Evolutionary conservation across 2,888 invertebrate species (phyloP).

Genomic region (Melolontha melolontha): DNA sequence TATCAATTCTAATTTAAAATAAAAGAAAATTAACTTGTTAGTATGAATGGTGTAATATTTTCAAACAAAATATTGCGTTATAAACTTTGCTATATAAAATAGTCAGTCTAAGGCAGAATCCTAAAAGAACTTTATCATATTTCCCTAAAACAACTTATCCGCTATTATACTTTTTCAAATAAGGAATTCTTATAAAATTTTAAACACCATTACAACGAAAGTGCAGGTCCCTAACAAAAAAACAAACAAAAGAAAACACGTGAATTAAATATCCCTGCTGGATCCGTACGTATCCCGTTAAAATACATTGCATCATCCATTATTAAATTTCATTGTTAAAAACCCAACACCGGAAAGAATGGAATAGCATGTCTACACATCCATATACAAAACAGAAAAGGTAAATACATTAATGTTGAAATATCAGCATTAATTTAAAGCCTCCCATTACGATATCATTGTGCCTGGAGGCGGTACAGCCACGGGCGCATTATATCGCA

Average conservation of each 20-base stretch:
- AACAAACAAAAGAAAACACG: constrained; percentile 1
- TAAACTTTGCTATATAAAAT: too few relatives aligned
- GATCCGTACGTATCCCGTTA: constrained; percentile 6
- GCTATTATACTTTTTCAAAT: too few relatives aligned
- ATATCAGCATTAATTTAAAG: constrained; percentile 17
- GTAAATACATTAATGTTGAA: constrained; percentile 1
- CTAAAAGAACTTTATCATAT: too few relatives aligned
- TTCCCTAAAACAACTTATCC: too few relatives aligned
- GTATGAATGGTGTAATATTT: too few relatives aligned
- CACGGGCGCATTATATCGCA: neutral
- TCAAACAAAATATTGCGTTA: too few relatives aligned
- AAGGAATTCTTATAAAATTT: too few relatives aligned
- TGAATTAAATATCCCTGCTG: constrained; percentile 10
- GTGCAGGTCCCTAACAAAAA: neutral
- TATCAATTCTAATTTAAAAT: too few relatives aligned
- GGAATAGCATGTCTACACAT: neutral
- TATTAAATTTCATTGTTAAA: constrained; percentile 17
- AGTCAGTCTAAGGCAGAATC: too few relatives aligned
- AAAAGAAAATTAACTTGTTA: too few relatives aligned
- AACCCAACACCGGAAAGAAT: constrained; percentile 11
- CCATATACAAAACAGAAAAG: neutral
- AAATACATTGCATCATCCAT: constrained; percentile 13
- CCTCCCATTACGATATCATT: neutral
- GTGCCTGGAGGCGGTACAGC: neutral
- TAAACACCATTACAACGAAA: neutral